phyloP scores from a whole-genome alignment of 2,113 vertebrate species.

The Brachyhypopomus gauderio region DNA sequence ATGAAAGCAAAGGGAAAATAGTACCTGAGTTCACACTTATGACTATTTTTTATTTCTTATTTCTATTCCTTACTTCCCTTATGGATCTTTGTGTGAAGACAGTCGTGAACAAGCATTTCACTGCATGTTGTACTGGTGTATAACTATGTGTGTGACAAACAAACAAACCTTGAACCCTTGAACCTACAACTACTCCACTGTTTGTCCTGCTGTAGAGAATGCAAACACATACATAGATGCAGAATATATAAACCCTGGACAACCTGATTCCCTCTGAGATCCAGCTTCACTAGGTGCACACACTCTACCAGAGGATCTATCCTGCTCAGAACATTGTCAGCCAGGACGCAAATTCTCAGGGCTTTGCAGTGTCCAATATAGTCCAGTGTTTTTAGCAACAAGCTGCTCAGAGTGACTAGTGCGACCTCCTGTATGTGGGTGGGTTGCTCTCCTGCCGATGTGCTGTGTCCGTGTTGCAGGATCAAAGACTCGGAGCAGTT shows the following conservation, averaged over 20 bases:
- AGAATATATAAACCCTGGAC: background rate
- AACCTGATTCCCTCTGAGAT: slow-evolving; percentile 73
- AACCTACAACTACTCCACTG: background rate
- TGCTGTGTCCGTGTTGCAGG: slow-evolving; percentile 35
- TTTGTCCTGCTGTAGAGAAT: too few species aligned
- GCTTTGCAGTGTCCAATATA: slow-evolving; percentile 60
- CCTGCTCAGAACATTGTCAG: slow-evolving; percentile 66
- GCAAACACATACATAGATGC: too few species aligned
- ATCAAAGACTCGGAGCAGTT: slow-evolving; percentile 52
- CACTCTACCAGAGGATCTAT: slow-evolving; percentile 65
- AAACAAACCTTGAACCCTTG: background rate
- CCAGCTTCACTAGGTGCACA: slow-evolving; percentile 70
- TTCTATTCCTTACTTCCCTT: too few species aligned
- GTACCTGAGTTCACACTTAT: background rate
- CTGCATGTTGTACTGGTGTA: too few species aligned
- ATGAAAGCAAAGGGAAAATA: background rate
- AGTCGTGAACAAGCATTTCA: too few species aligned
- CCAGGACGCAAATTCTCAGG: slow-evolving; percentile 67
- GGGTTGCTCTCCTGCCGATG: slow-evolving; percentile 18
- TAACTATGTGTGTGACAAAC: too few species aligned
- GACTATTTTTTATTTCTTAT: too few species aligned
- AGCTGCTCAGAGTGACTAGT: slow-evolving; percentile 57
- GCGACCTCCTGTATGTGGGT: slow-evolving; percentile 60
- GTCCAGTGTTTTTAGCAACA: slow-evolving; percentile 60
- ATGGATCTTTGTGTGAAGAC: too few species aligned